Conservation (phyloP, 2,113 vertebrate genomes). For the Sinocyclocheilus anshuiensis region DNA sequence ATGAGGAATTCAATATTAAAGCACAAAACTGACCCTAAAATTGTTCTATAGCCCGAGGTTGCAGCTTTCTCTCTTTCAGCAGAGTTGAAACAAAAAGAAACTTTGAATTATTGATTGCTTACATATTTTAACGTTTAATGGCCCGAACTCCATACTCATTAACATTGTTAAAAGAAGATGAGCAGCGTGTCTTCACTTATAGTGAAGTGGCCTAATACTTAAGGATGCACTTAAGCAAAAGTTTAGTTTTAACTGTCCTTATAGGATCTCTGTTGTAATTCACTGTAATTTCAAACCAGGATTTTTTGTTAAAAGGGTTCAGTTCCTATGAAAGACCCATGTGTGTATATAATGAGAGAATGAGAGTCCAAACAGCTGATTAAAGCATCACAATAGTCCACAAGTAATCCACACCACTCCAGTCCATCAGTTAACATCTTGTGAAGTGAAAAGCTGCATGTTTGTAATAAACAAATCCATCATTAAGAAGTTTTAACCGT, state of each 20-base stretch:
- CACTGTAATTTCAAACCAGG: background rate
- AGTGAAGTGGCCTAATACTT: background rate
- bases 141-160: slow-evolving; percentile 43
- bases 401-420: too few species aligned
- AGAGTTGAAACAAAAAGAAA: slow-evolving; percentile 25
- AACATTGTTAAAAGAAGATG: slow-evolving; percentile 32
- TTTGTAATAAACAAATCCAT: background rate
- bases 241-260: background rate
- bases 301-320: too few species aligned
- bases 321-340: background rate
- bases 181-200: background rate
- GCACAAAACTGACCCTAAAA: slow-evolving; percentile 24
- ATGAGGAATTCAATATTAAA: slow-evolving; percentile 41
- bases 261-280: background rate
- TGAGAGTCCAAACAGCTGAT: background rate
- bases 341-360: background rate
- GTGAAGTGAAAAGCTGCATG: too few species aligned
- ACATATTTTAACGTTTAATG: slow-evolving; percentile 56
- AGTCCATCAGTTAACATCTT: too few species aligned
- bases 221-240: background rate
- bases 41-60: background rate
- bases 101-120: slow-evolving; percentile 50
- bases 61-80: slow-evolving; percentile 1
- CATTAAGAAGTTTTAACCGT: background rate
- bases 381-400: background rate